phyloP scores from a whole-genome alignment of 2,797 vertebrate genomes.

The Smutsia temminckii region DNA sequence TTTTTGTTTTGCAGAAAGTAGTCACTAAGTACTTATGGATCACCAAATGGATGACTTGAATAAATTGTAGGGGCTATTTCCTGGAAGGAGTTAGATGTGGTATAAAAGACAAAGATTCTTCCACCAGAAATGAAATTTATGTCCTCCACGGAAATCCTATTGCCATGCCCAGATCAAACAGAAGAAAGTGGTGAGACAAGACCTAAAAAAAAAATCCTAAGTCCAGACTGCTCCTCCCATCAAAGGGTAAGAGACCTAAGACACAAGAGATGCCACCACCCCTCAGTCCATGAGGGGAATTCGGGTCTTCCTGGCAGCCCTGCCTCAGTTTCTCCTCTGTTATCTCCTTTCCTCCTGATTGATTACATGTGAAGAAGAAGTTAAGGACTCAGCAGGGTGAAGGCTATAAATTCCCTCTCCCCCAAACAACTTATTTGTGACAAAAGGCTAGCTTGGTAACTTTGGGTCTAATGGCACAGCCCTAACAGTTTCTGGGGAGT shows the following conservation, averaged over 20 bases:
- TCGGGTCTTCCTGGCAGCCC: not conserved
- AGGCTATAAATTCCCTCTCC: not conserved
- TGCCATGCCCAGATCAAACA: not conserved
- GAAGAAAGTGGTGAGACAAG: not conserved
- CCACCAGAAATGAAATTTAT: constrained; percentile 10
- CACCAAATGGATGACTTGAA: constrained; percentile 6
- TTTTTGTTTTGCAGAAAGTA: not conserved
- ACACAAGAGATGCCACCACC: not conserved
- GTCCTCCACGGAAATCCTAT: constrained; percentile 25
- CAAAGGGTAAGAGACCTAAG: not conserved
- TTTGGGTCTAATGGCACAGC: not conserved
- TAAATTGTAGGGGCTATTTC: not conserved
- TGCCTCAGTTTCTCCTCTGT: constrained; percentile 42
- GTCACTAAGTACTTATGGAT: not conserved
- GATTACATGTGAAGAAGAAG: not conserved
- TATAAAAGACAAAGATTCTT: constrained; percentile 29
- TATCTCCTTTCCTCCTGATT: constrained; percentile 6
- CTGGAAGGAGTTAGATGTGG: not conserved
- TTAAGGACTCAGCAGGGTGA: not conserved
- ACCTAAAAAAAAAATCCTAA: constrained; percentile 22
- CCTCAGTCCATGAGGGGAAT: not conserved
- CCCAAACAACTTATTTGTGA: not conserved
- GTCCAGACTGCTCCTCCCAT: not conserved
- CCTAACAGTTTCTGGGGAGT: not conserved
- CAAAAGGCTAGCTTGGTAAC: not conserved